These are phyloP conservation scores for Hypena proboscidalis DNA, from an alignment of 2,888 invertebrate species.

Conservation along the genomic window DNA sequence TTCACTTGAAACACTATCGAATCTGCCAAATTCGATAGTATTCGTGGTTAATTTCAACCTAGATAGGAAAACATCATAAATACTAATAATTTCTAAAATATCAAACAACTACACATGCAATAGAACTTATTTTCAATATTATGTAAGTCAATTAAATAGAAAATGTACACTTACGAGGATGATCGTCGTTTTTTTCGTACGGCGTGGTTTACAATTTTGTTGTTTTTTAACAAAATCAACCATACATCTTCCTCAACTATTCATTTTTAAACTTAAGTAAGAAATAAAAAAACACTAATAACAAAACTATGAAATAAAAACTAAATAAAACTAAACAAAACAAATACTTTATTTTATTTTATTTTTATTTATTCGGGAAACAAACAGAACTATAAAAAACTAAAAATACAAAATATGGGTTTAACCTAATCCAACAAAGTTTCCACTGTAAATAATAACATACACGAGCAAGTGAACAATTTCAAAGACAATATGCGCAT, in stretches of 20 bases:
- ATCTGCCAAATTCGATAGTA: constrained; percentile 1
- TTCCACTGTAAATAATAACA: no score
- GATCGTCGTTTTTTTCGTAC: constrained; percentile 1
- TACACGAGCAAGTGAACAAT: no score
- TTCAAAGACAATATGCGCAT: no score
- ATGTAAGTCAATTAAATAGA: background rate
- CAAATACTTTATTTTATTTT: no score
- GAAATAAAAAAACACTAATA: constrained; percentile 4
- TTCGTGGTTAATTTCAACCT: background rate
- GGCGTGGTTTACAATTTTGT: background rate
- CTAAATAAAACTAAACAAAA: constrained; percentile 1
- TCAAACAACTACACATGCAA: background rate
- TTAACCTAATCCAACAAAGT: no score
- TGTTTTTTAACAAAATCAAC: constrained; percentile 2
- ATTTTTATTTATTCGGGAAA: no score
- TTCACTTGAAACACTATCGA: constrained; percentile 1
- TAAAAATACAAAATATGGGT: no score
- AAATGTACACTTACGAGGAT: background rate
- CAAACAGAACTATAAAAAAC: no score
- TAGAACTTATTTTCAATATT: background rate
- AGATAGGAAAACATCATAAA: background rate
- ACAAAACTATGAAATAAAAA: constrained; percentile 2
- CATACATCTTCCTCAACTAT: constrained; percentile 5
- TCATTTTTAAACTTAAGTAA: constrained; percentile 3
- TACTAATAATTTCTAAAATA: background rate